Evolutionary conservation across 2,113 vertebrate species (phyloP).

Genomic region (Varanus salvator): DNA sequence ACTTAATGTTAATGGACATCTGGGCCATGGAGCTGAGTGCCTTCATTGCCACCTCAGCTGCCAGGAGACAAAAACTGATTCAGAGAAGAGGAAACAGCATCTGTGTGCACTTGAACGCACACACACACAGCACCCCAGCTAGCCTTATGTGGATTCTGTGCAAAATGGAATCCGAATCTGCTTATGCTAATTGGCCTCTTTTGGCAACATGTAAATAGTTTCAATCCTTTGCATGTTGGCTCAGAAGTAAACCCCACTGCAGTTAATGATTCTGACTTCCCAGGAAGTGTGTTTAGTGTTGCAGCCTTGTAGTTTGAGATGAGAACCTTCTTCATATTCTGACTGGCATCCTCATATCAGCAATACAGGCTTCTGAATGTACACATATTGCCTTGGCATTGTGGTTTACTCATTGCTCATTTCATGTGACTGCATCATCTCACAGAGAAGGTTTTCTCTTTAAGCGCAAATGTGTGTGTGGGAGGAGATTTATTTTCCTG

Average conservation of each 20-base stretch:
- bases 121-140: no score
- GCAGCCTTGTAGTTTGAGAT: background rate
- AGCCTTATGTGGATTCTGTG: no score
- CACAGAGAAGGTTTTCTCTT: conserved; percentile 39
- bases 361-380: background rate
- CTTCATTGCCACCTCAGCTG: no score
- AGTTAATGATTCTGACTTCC: no score
- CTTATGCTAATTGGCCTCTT: background rate
- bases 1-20: no score
- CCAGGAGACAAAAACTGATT: no score
- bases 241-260: no score
- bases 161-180: no score
- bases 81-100: no score
- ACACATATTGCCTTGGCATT: background rate
- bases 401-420: background rate
- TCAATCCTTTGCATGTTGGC: background rate
- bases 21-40: no score
- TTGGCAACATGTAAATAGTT: background rate
- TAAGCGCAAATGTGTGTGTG: background rate
- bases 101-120: no score
- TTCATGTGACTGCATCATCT: conserved; percentile 13
- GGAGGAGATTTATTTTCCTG: conserved; percentile 52
- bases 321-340: background rate
- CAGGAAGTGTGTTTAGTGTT: background rate
- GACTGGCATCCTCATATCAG: conserved; percentile 1